Conservation (phyloP, 2,113 vertebrate genomes). For the Elephantulus edwardii region DNA sequence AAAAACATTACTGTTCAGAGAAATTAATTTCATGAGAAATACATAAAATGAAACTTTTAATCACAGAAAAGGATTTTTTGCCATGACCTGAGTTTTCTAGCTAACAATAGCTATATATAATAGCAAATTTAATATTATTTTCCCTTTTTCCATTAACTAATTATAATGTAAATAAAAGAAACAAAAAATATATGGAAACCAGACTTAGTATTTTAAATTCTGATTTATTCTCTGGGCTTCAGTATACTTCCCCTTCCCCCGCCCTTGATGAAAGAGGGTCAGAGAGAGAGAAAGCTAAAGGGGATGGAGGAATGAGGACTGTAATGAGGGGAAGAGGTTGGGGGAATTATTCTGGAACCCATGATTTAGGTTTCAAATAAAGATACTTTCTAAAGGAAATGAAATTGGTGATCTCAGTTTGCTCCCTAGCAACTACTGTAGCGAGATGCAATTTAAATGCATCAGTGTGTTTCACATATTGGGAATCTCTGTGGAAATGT, state of each 20-base stretch:
- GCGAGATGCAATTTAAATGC: conserved; percentile 30
- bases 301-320: conserved; percentile 37
- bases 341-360: conserved; percentile 48
- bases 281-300: neutral
- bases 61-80: conserved; percentile 70
- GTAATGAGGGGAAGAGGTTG: conserved; percentile 49
- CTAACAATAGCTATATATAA: conserved; percentile 75
- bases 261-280: neutral
- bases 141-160: conserved; percentile 45
- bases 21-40: conserved; percentile 50
- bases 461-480: conserved; percentile 40
- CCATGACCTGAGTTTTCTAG: conserved; percentile 52
- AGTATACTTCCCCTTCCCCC: neutral
- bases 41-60: neutral
- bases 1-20: neutral
- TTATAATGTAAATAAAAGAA: conserved; percentile 60
- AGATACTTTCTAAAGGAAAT: conserved; percentile 66
- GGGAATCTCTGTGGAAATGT: conserved; percentile 25
- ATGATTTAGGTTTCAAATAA: conserved; percentile 56
- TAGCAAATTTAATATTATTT: conserved; percentile 64
- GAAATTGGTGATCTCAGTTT: conserved; percentile 31
- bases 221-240: neutral
- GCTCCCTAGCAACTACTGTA: conserved; percentile 36
- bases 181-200: neutral
- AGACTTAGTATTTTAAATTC: neutral